Base-by-base conservation (phyloP, 2,888 invertebrate species). In the Macropis europaea region DNA sequence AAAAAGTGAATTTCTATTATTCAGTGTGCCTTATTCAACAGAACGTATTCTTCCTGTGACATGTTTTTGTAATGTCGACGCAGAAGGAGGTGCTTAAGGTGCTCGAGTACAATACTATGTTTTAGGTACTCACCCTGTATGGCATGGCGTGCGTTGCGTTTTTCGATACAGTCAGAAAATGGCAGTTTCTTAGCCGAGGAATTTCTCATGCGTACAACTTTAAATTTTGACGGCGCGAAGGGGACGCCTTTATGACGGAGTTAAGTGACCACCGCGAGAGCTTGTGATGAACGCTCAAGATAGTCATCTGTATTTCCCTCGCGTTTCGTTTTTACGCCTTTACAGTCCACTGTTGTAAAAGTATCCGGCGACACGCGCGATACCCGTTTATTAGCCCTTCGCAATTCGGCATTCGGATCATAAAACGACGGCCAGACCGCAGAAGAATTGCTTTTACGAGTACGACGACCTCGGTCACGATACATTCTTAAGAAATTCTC, bases 341-440 rank as follows among this genome's bases (percentile, higher is more conserved):
- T 79, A 81, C 72, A 72, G 63, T 69, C 53, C 48, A n/a, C 36
- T 22, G 71, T 72, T 69, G 42, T 81, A 78, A 80, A 79, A 70
- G 62, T 77, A 47, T 28, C 53, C 40, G 34, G 45, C 53, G 52
- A 57, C 36, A 56, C 50, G 30, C 40, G 30, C 38, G 63, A 50
- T 62, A 47, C 70, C 56, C 73, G 76, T 81, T 81, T 81, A 81
- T 81, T 81, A 76, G 81, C 57, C 69, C 61, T 38, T 42, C 43
- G 68, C 61, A 61, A 72, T 81, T 81, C 62, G 72, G 71, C 52
- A 13, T 19, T 42, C 48, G 68, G 64, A 60, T 66, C 79, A 68
- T 81, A 81, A 81, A 81, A 73, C 45, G 48, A 11, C 45, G 66
- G 22, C 56, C 76, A 81, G 64, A 64, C 24, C 43, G 26, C 60